Percentiles rank a stretch among this genome's conserved stretches.
Conservation (phyloP, 1,140 invertebrate species). For the Microplitis demolitor region DNA sequence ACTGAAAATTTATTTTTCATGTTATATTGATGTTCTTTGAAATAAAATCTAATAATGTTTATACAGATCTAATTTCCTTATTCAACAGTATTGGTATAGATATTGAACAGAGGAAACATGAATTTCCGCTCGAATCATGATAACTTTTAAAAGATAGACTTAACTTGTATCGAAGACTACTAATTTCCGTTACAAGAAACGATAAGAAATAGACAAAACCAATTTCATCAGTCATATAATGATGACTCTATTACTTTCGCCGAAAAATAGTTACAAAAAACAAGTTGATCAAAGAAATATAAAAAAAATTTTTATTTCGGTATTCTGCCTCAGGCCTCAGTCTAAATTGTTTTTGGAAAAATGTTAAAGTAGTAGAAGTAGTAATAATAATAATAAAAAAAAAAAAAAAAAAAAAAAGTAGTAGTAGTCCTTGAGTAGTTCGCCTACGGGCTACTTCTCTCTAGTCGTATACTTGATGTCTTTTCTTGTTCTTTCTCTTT, state of each 20-base stretch:
- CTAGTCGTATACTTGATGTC: neutral
- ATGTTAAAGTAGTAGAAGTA: no score
- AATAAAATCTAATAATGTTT: no score
- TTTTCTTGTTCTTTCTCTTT: neutral
- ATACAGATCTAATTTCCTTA: neutral
- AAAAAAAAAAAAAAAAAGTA: no score
- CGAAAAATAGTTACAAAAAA: no score
- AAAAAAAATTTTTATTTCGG: no score
- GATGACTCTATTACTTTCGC: neutral
- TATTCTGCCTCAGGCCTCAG: no score
- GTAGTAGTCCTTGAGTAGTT: neutral
- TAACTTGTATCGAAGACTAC: neutral
- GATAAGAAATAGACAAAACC: neutral
- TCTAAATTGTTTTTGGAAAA: no score
- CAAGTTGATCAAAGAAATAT: no score
- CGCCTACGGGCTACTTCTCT: neutral
- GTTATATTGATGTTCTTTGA: no score
- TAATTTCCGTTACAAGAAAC: neutral
- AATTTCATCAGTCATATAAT: neutral
- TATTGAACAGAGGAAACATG: neutral
- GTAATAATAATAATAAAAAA: no score
- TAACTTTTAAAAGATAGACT: neutral
- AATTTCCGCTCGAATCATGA: neutral
- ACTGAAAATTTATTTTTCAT: no score
- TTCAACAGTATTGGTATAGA: neutral